Base-by-base conservation (phyloP, 2,888 invertebrate genomes). In the Cetonia aurata region DNA sequence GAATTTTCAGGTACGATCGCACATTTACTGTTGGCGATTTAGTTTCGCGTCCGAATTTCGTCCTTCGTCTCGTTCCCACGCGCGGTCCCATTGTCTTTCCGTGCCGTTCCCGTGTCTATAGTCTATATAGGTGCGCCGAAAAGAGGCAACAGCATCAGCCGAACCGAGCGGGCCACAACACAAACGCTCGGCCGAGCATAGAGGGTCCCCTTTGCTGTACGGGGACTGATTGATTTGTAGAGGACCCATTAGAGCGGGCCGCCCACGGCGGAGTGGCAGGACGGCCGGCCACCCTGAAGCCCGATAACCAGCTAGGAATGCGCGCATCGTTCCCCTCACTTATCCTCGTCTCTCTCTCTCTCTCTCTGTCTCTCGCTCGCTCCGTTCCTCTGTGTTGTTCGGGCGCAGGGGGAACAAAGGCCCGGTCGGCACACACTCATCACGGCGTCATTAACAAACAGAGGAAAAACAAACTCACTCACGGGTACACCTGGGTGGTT, bases 391-490 rank as follows among this genome's bases (percentile, higher is more conserved):
- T 25, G 25, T 25, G 1, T 1, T 25, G 1, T 4, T 1, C 3
- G 25, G 3, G 25, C 25, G 4, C 33, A n/a, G 60, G 60, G 60
- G 76, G 74, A 77, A 77, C 77, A 77, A 77, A 78, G 78, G 79
- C 76, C 78, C 76, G 76, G 75, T 76, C 78, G 77, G 76, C 77
- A 81, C 81, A 82, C 83, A 83, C 84, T 82, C 84, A 83, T 83
- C 83, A 82, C 82, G 79, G 80, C 81, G 83, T 83, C 83, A 83
- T 84, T 83, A 84, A 84, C 83, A 83, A 83, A 83, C 83, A 83
- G 81, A 81, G 83, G 83, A 83, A 83, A 83, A 83, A 83, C 83
- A 83, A 83, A 82, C 83, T 81, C 80, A 74, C 80, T 25, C 25
- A 25, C 25, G 25, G 81, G 82, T 79, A 82, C 83, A 83, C 83